These are phyloP conservation scores for Ptilorrhoa leucosticta DNA, from an alignment of 2,113 vertebrate genomes.

Conservation along the genomic window DNA sequence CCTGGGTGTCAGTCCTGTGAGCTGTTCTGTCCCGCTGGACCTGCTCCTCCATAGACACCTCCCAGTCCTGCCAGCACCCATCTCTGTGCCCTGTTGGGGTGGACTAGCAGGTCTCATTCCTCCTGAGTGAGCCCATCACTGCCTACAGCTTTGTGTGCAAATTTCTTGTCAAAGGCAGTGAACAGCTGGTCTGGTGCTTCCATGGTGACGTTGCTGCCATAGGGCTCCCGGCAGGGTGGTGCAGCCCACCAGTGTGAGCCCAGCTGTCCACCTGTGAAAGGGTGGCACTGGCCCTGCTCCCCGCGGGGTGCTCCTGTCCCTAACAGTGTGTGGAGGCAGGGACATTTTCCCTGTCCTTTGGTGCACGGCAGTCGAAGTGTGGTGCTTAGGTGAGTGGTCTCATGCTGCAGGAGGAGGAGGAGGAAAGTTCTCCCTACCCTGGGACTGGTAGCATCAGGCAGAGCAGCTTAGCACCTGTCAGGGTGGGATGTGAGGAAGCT, in stretches of 20 bases:
- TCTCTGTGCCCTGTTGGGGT: not conserved
- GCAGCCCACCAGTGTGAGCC: not conserved
- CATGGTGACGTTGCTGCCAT: not conserved
- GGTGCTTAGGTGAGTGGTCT: not conserved
- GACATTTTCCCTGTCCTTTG: not conserved
- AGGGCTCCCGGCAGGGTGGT: not conserved
- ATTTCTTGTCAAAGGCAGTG: not conserved
- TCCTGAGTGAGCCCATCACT: not conserved
- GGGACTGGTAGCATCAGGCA: not conserved
- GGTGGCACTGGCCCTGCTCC: not conserved
- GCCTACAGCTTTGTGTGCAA: not conserved
- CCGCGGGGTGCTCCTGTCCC: not conserved
- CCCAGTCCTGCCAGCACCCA: not conserved
- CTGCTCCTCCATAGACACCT: not conserved
- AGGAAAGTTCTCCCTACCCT: not conserved
- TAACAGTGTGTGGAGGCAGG: rapidly evolving
- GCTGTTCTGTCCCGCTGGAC: not conserved
- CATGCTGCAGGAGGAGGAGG: not conserved
- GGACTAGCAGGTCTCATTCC: not conserved
- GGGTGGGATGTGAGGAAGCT: not conserved
- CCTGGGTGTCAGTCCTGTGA: not conserved
- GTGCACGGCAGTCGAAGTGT: rapidly evolving
- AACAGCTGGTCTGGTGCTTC: not conserved
- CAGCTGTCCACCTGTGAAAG: not conserved
- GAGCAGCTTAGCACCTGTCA: not conserved